Conservation (phyloP, 2,888 invertebrate genomes). For the Ellobium chinense region DNA sequence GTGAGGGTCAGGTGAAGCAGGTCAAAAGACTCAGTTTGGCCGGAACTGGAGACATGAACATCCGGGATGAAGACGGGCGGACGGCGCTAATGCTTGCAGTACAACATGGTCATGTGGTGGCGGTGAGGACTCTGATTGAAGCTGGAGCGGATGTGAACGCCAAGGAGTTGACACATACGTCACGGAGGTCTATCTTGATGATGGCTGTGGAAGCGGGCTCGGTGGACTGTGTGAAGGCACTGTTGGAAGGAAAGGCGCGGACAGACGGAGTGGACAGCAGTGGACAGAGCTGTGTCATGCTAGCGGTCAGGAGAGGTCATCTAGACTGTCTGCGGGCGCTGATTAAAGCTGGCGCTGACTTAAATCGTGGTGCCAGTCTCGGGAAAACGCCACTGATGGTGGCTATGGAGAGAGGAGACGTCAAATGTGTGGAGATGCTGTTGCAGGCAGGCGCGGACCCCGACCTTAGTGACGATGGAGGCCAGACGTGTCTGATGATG, state of each 20-base stretch:
- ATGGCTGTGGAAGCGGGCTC: background rate
- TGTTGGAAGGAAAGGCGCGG: background rate
- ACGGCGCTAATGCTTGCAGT: slow-evolving; percentile 18
- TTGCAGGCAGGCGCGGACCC: slow-evolving; percentile 20
- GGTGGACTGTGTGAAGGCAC: background rate
- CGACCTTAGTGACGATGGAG: background rate
- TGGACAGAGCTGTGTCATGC: slow-evolving; percentile 9
- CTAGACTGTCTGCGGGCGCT: background rate
- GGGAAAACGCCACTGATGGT: slow-evolving; percentile 17
- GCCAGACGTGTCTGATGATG: slow-evolving; percentile 18
- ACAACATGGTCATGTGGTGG: slow-evolving; percentile 3
- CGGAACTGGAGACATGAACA: slow-evolving; percentile 8
- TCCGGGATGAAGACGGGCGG: slow-evolving; percentile 2
- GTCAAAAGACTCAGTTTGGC: slow-evolving; percentile 18
- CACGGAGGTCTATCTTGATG: slow-evolving; percentile 1
- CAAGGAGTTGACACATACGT: slow-evolving; percentile 11
- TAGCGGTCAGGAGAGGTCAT: background rate
- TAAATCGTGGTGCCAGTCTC: background rate
- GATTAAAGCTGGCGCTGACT: slow-evolving; percentile 1
- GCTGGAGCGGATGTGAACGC: slow-evolving; percentile 26
- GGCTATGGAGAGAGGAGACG: background rate
- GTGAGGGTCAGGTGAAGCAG: slow-evolving; percentile 22
- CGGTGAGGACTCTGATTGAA: slow-evolving; percentile 15
- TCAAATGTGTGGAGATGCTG: background rate
- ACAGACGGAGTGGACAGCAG: background rate